These are phyloP conservation scores for Drosophila subobscura DNA, from an alignment of 1,140 invertebrate species.

Conservation along the genomic window DNA sequence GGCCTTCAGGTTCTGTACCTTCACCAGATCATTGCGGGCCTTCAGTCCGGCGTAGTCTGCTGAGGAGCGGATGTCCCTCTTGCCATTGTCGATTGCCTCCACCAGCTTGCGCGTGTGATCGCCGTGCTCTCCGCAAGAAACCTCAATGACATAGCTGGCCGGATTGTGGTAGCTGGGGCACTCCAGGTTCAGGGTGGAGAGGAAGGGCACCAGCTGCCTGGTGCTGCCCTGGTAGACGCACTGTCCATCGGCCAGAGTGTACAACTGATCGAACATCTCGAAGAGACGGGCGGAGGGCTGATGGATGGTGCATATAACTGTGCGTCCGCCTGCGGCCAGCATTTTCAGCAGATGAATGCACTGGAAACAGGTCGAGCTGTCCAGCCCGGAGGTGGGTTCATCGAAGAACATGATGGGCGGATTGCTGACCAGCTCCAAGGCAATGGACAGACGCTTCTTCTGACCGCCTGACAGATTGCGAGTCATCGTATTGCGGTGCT, in stretches of 20 bases:
- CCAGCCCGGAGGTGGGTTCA: conserved; percentile 97
- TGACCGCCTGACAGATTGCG: conserved; percentile 96
- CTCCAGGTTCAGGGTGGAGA: conserved; percentile 91
- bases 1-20: conserved; percentile 75
- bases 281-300: conserved; percentile 98
- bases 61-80: conserved; percentile 88
- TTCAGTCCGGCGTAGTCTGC: conserved; percentile 84
- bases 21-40: conserved; percentile 84
- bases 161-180: conserved; percentile 99
- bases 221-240: conserved; percentile 97
- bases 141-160: conserved; percentile 97
- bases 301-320: conserved; percentile 98
- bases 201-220: conserved; percentile 93
- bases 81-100: conserved; percentile 92
- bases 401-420: conserved; percentile 98
- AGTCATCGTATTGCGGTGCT: conserved; percentile 94
- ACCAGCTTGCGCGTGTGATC: conserved; percentile 93
- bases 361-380: conserved; percentile 97
- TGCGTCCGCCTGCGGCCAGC: conserved; percentile 94
- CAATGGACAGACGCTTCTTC: conserved; percentile 97
- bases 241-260: conserved; percentile 96
- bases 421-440: conserved; percentile 97
- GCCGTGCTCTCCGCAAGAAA: conserved; percentile 97
- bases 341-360: conserved; percentile 94
- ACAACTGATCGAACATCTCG: conserved; percentile 98